Percentiles rank a stretch among this genome's conserved stretches.
Conservation (phyloP, 1,140 invertebrate species). For the Ceratitis capitata region DNA sequence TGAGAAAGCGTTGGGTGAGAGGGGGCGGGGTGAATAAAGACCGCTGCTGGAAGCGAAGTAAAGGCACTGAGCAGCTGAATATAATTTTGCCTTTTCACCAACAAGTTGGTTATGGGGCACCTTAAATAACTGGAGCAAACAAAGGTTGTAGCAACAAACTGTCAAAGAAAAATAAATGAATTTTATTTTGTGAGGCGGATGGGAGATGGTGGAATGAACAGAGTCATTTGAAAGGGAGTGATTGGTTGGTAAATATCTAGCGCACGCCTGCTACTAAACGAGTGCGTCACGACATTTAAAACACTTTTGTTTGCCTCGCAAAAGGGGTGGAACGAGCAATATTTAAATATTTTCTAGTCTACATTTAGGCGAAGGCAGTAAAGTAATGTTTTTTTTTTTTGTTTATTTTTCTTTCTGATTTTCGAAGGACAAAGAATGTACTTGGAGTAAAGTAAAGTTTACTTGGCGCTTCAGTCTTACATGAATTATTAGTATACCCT, state of each 20-base stretch:
- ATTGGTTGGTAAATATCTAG: not conserved
- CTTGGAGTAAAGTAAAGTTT: too few relatives aligned
- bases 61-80: not conserved
- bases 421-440: too few relatives aligned
- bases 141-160: constrained; percentile 4
- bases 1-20: not conserved
- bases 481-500: too few relatives aligned
- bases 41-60: too few relatives aligned
- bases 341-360: not conserved
- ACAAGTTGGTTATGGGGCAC: not conserved
- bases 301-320: constrained; percentile 47
- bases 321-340: not conserved
- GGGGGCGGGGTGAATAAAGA: too few relatives aligned
- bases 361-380: not conserved
- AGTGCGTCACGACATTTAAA: constrained; percentile 57
- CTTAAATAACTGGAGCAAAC: constrained; percentile 18
- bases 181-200: constrained; percentile 1
- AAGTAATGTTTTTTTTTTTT: too few relatives aligned
- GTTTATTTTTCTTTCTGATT: too few relatives aligned
- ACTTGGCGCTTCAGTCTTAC: too few relatives aligned
- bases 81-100: not conserved
- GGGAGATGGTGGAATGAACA: not conserved
- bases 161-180: constrained; percentile 13
- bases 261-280: not conserved
- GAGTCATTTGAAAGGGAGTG: too few relatives aligned